A percentile compares a stretch with the other conserved stretches of the same genome.
phyloP scores from a whole-genome alignment of 2,113 vertebrate genomes.

The Chunga burmeisteri region DNA sequence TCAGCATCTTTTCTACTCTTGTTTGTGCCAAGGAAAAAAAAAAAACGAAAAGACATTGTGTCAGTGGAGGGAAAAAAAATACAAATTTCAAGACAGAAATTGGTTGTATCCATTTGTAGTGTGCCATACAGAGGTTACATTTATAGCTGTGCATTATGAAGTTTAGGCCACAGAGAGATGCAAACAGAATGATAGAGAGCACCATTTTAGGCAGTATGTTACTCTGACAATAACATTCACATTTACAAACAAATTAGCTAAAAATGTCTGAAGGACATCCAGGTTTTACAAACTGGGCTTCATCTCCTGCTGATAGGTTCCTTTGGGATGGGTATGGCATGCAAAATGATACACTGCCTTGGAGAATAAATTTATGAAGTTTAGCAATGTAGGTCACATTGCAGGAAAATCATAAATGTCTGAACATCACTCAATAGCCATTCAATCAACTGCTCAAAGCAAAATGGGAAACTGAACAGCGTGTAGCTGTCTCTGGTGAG shows the following conservation, averaged over 20 bases:
- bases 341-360: conserved; percentile 50
- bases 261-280: conserved; percentile 73
- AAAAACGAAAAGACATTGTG: not conserved
- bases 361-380: conserved; percentile 65
- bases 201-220: conserved; percentile 29
- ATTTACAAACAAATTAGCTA: conserved; percentile 77
- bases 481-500: not conserved
- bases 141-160: conserved; percentile 17
- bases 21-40: not conserved
- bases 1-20: not conserved
- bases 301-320: conserved; percentile 74
- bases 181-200: conserved; percentile 46
- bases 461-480: conserved; percentile 27
- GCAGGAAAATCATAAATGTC: conserved; percentile 38
- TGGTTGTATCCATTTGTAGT: not conserved
- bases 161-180: conserved; percentile 17
- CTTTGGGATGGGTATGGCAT: conserved; percentile 46
- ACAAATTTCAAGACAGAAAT: not conserved
- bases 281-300: conserved; percentile 71
- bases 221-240: conserved; percentile 61
- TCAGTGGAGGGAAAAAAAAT: not conserved
- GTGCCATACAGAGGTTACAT: not conserved
- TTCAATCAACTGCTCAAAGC: conserved; percentile 44
- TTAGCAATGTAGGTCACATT: conserved; percentile 68
- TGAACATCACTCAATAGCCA: conserved; percentile 45